phyloP scores from a whole-genome alignment of 2,113 vertebrate genomes.

The Epinephelus lanceolatus region DNA sequence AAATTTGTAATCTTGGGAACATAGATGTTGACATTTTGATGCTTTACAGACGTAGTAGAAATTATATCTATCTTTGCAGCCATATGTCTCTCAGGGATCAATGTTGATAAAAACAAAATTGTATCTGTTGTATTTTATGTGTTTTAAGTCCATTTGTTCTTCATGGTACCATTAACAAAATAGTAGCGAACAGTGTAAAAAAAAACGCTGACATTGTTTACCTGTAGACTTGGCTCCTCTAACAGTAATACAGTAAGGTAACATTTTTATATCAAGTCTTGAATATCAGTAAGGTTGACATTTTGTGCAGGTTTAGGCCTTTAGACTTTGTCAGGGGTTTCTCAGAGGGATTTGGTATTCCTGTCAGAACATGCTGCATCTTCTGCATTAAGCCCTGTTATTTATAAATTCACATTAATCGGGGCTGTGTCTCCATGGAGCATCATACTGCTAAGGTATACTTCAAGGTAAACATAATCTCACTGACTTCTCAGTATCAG shows the following conservation, averaged over 20 bases:
- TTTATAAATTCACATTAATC: constrained; percentile 52
- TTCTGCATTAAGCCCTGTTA: constrained; percentile 39
- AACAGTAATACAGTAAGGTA: not conserved
- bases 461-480: not conserved
- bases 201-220: not conserved
- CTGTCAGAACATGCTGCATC: constrained; percentile 41
- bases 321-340: constrained; percentile 1
- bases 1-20: not conserved
- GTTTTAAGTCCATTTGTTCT: not conserved
- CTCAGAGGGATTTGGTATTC: constrained; percentile 32
- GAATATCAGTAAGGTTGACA: not conserved
- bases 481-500: not conserved
- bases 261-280: not conserved
- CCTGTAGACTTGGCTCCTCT: not conserved
- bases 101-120: no score
- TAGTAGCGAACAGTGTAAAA: not conserved
- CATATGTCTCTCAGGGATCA: no score
- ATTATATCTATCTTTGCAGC: not conserved
- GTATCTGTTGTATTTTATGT: not conserved
- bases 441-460: not conserved
- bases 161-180: not conserved
- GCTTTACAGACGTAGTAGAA: not conserved
- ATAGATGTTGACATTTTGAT: not conserved
- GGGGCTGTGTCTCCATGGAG: not conserved
- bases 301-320: not conserved